Base-by-base conservation (phyloP, 2,113 vertebrate species). In the Xiphophorus hellerii region DNA sequence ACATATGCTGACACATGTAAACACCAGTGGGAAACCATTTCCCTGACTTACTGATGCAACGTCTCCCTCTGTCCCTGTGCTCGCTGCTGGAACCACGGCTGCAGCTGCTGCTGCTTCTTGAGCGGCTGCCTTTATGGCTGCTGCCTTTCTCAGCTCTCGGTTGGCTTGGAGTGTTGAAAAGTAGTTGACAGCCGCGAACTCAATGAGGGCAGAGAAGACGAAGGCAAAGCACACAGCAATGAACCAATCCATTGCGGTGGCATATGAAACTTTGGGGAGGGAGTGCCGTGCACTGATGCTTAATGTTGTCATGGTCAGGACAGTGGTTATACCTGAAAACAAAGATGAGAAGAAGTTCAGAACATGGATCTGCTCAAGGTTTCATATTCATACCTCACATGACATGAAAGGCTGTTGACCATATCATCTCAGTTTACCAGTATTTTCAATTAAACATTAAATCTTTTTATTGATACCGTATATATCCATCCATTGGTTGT, bases 161-260 rank as follows among this genome's bases (percentile, higher is more conserved):
- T 96, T 97, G 81, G 96, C 93, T 90, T 99, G 96, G 65, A 98
- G 92, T 29, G 97, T 99, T 93, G 97, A 98, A 87, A 99, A 98
- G 92, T 98, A 99, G 93, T 99, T 99, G 92, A 99, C 97, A 64
- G 97, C 97, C 14, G 97, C 97, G 39, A 99, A 99, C 90, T 98
- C 97, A 73, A 98, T 98, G n/a, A 99, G 96, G 37, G 97, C 97
- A 0, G 97, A 98, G 91, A 98, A 98, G 88, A 98, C 97, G 12
- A 98, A 99, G 80, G 97, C 97, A 78, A 97, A 99, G 92, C 97
- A 99, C 54, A 99, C 97, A 0, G 97, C 97, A 30, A 99, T 99
- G 92, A 98, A 99, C 97, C 97, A 98, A 65, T 99, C 97, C 97
- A 98, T 98, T 87, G 97, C 97, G 0, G 97, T 98, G 27, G 96